Conservation (phyloP, 2,888 invertebrate species). For the Ochropacha duplaris region DNA sequence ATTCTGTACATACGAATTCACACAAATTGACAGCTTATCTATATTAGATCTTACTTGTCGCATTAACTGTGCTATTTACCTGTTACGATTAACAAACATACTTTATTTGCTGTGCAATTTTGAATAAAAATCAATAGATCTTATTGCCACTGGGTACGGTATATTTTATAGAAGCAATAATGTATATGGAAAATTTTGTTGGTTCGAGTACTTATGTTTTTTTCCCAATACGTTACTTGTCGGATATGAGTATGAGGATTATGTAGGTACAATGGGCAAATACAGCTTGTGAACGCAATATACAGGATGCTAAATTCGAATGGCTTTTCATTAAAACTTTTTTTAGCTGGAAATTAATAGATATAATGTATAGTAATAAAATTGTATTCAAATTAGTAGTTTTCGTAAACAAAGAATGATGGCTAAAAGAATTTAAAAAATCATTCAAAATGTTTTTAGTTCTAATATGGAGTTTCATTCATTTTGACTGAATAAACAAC, state of each 20-base stretch:
- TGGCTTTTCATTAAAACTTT: too few species aligned
- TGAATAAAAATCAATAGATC: neutral
- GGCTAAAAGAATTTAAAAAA: too few species aligned
- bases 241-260: slow-evolving; percentile 32
- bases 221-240: slow-evolving; percentile 18
- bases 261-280: slow-evolving; percentile 6
- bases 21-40: slow-evolving; percentile 18
- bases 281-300: neutral
- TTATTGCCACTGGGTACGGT: neutral
- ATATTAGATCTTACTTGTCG: slow-evolving; percentile 14
- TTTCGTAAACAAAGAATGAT: too few species aligned
- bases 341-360: too few species aligned
- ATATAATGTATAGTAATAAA: too few species aligned
- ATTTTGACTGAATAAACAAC: too few species aligned
- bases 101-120: slow-evolving; percentile 17
- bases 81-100: slow-evolving; percentile 6
- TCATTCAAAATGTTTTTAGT: too few species aligned
- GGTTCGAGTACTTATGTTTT: slow-evolving; percentile 4
- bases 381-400: too few species aligned
- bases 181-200: neutral
- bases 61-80: slow-evolving; percentile 19
- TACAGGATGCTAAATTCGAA: neutral
- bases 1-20: slow-evolving; percentile 12
- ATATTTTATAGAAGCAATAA: neutral
- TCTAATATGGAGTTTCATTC: too few species aligned